These are phyloP conservation scores for Ceyx cyanopectus DNA, from an alignment of 2,113 vertebrate genomes.

Conservation along the genomic window DNA sequence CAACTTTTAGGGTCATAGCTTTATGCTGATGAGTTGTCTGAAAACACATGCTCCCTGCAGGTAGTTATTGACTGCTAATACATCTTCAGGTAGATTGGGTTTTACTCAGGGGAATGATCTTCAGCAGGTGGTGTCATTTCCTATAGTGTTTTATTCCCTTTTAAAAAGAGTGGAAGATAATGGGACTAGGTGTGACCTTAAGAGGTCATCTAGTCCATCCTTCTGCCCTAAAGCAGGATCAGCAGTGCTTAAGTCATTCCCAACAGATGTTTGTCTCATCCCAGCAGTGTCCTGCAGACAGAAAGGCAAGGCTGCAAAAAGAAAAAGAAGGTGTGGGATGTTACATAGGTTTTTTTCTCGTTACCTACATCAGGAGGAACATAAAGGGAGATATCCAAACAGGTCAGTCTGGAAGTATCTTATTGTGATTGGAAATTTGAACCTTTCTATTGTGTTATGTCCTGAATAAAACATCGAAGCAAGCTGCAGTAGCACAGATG, in stretches of 20 bases:
- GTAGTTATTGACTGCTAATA: background rate
- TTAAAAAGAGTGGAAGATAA: constrained; percentile 37
- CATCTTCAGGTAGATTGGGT: background rate
- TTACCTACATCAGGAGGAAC: background rate
- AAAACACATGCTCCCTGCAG: background rate
- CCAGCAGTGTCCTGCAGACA: background rate
- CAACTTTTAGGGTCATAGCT: background rate
- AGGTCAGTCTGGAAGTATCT: background rate
- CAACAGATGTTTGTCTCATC: constrained; percentile 18
- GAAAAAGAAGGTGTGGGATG: background rate
- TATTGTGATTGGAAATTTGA: background rate
- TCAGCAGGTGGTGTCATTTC: constrained; percentile 16
- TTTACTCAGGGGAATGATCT: background rate
- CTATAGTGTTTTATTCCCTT: background rate
- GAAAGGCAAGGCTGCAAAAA: background rate
- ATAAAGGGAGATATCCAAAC: background rate
- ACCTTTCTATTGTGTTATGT: background rate
- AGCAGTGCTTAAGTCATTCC: constrained; percentile 12
- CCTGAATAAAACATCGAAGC: background rate
- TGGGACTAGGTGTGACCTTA: constrained; percentile 25
- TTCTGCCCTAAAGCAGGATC: constrained; percentile 38
- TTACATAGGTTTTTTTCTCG: background rate
- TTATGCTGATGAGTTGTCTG: background rate
- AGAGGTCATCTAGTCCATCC: background rate
- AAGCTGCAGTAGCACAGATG: background rate